Base-by-base conservation (phyloP, 2,888 invertebrate species). In the Allolobophora icterica region DNA sequence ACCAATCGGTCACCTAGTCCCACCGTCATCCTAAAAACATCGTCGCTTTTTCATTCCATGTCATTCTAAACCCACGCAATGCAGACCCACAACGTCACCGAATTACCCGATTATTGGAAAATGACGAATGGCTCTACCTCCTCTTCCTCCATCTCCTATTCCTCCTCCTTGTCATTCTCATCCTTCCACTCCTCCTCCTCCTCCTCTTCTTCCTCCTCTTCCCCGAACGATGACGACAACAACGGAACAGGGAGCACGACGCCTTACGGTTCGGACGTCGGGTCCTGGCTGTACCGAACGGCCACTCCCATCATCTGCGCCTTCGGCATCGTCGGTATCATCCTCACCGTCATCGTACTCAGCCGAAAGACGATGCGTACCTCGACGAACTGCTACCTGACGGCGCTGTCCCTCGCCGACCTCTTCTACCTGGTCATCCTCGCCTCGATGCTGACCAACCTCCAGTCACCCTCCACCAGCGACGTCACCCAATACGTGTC, bases 321-420 rank as follows among this genome's bases (percentile, higher is more conserved):
- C 2, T 91, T 93, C 87, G 95, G 95, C 8, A 94, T 95, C 87
- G 91, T 94, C 4, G 95, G 95, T 15, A 95, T 94, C 35, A 92
- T 94, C 13, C 92, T 95, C 11, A 95, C 95, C 0, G 93, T 95
- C 87, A 93, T 95, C 38, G 94, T 95, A 8, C 93, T 95, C 13
- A 94, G 94, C 90, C 92, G 94, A 8, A 95, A 95, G 92, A 94
- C 94, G 89, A 95, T 95, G 95, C 94, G 94, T 89, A 95, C 95
- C 24, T 95, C 94, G 13, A 95, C 95, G 8, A 95, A 95, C 93
- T 94, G 94, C 91, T 95, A 95, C 92, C 93, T 95, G 58, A 94
- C 93, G 40, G 94, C 94, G 2, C 91, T 95, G 34, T 94, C 95
- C 4, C 93, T 94, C n/a, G 94, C 95, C 4, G 95, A 95, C 92